Base-by-base conservation (phyloP, 2,113 vertebrate species). In the Glaucomys volans region DNA sequence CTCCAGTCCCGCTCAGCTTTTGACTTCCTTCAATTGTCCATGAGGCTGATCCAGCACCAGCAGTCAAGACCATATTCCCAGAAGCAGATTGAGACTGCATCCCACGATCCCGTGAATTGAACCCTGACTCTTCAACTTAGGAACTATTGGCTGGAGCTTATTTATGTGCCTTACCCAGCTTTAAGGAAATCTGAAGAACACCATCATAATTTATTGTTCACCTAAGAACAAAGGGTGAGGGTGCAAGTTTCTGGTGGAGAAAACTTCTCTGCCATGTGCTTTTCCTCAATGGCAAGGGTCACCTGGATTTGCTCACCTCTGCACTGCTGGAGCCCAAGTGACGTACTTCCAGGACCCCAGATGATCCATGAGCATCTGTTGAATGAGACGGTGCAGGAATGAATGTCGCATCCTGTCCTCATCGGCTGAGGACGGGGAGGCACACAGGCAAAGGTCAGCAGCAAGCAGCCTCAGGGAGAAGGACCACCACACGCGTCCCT, bases 101-200 rank as follows among this genome's bases (percentile, higher is more conserved):
- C n/a, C 28, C 28, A 0, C 32, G 18, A 10, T 2, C 11, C 20
- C n/a, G 0, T 20, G 40, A 62, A 20, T 2, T 35, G 11, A 1
- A 26, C 18, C 17, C 59, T 28, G 37, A 26, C 16, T 2, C 8
- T 82, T 59, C 12, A 8, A 11, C 16, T 16, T 74, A 16, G 11
- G 17, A 59, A 24, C 59, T 8, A 1, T 28, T 3, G 54, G 26
- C 42, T 22, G 47, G 35, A 66, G 59, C 40, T 52, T 40, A 44
- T 26, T 24, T 47, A 35, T 28, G n/a, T 3, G 44, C 22, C 44
- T 59, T 8, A 20, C 5, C 24, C 66, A 62, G n/a, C 30, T 54
- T 20, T 37, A 66, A 64, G 30, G 83, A 50, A 52, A 32, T 47
- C 62, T 80, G 16, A 35, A 64, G 89, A 59, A 30, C 18, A n/a